A percentile compares a stretch with the other conserved stretches of the same genome.
Conservation (phyloP, 2,797 vertebrate species). For the Luscinia megarhynchos region DNA sequence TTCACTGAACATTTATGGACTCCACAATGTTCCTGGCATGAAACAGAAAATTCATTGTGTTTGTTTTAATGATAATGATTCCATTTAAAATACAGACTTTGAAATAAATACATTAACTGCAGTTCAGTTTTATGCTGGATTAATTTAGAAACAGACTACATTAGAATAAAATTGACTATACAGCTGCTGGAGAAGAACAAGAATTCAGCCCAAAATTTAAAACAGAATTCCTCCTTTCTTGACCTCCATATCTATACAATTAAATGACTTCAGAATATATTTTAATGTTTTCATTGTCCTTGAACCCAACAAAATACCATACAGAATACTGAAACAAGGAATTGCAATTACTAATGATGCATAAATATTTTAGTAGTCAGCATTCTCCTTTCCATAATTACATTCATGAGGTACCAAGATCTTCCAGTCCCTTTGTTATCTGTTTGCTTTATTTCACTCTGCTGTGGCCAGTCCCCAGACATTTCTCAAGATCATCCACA, state of each 20-base stretch:
- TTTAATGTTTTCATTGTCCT: neutral
- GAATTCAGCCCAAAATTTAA: neutral
- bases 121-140: neutral
- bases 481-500: neutral
- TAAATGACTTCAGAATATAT: neutral
- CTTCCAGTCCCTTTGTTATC: neutral
- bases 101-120: neutral
- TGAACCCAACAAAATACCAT: neutral
- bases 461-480: neutral
- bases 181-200: neutral
- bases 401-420: neutral
- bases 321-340: neutral
- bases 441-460: neutral
- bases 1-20: neutral
- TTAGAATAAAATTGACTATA: neutral
- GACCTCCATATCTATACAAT: neutral
- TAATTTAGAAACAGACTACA: neutral
- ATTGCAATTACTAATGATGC: neutral
- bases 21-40: neutral
- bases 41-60: neutral
- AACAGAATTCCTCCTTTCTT: neutral
- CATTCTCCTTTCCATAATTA: neutral
- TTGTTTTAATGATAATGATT: neutral
- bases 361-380: neutral
- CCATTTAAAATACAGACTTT: neutral